These are phyloP conservation scores for Apus apus DNA, from an alignment of 2,113 vertebrate genomes.

Conservation along the genomic window DNA sequence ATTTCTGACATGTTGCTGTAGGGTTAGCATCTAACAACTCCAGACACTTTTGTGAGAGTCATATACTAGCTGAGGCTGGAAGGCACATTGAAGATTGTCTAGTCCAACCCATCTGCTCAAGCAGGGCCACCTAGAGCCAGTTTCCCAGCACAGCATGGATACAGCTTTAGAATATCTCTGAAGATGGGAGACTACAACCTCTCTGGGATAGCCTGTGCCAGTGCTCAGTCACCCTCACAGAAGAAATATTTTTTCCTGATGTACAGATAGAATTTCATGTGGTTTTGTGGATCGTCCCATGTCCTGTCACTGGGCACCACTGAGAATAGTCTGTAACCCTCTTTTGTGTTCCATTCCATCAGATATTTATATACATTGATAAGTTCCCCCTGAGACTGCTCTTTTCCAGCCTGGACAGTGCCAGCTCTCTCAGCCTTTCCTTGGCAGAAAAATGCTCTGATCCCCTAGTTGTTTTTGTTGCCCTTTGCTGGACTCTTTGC, in stretches of 20 bases:
- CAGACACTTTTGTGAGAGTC: background rate
- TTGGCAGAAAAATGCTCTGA: background rate
- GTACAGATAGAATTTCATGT: background rate
- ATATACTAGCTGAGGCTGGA: background rate
- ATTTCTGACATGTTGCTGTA: background rate
- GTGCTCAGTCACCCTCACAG: background rate
- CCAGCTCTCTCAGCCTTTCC: background rate
- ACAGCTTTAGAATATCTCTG: no score
- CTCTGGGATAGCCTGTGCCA: background rate
- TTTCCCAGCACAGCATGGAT: no score
- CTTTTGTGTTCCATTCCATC: background rate
- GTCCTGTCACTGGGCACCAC: background rate
- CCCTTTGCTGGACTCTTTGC: background rate
- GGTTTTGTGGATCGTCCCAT: background rate
- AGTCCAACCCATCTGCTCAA: background rate
- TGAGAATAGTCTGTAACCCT: background rate
- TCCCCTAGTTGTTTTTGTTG: background rate
- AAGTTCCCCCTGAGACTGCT: background rate
- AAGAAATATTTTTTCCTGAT: background rate
- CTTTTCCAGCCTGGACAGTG: background rate
- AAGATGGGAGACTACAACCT: background rate
- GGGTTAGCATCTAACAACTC: background rate
- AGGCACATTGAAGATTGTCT: background rate
- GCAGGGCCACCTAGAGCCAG: background rate
- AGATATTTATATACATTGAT: background rate